These are phyloP conservation scores for Leguminivora glycinivorella DNA, from an alignment of 1,140 invertebrate species.

Conservation along the genomic window DNA sequence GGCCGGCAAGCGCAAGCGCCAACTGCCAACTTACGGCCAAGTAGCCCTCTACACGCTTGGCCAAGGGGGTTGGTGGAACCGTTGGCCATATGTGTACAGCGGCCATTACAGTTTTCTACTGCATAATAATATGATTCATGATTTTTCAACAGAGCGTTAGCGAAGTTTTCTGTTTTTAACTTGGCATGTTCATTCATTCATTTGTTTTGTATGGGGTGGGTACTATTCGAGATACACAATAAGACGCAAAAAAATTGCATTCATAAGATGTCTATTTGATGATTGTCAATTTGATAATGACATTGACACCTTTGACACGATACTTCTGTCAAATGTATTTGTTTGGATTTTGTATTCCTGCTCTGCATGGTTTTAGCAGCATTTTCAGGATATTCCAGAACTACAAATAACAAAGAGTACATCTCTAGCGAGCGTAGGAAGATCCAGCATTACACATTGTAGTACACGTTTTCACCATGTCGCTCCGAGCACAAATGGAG, in stretches of 20 bases:
- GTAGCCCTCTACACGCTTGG: no score
- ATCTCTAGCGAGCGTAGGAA: not conserved
- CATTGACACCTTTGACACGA: not conserved
- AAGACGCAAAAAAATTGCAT: not conserved
- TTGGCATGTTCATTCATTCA: not conserved
- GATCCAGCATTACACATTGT: not conserved
- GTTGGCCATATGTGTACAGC: no score
- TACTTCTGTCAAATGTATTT: not conserved
- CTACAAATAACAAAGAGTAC: not conserved
- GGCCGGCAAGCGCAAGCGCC: no score
- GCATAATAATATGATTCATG: no score
- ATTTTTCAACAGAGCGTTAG: no score
- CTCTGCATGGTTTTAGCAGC: not conserved
- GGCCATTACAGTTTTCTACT: no score
- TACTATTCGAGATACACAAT: not conserved
- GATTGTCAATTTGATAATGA: not conserved
- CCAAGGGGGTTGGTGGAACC: no score
- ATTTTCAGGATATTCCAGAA: not conserved
- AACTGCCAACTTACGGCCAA: no score
- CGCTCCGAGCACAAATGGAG: conserved; percentile 60
- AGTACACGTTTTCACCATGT: conserved; percentile 43
- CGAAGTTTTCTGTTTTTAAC: not conserved
- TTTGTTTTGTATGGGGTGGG: not conserved
- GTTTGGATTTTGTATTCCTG: not conserved
- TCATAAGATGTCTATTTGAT: not conserved